These are phyloP conservation scores for Eristalinus aeneus DNA, from an alignment of 2,888 invertebrate species.

Conservation along the genomic window DNA sequence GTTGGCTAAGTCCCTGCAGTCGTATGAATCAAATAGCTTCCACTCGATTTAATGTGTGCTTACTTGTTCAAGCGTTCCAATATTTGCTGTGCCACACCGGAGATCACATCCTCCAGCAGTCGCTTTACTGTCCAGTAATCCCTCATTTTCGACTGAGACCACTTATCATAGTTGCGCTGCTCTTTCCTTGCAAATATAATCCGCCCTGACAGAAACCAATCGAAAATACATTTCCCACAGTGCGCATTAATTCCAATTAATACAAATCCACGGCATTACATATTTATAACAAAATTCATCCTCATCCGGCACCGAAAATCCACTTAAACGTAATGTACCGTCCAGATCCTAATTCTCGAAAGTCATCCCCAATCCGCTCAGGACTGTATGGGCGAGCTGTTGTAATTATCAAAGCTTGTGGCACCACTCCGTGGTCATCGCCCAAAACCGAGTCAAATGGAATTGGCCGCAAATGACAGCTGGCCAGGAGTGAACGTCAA, in stretches of 20 bases:
- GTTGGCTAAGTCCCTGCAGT: too few species aligned
- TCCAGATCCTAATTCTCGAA: not conserved
- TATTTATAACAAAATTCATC: constrained; percentile 33
- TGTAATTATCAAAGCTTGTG: constrained; percentile 31
- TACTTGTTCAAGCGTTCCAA: too few species aligned
- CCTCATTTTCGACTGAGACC: too few species aligned
- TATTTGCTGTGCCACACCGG: too few species aligned
- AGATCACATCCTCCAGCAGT: too few species aligned
- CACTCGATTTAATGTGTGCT: too few species aligned
- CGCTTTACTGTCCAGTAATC: too few species aligned
- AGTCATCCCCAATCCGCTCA: not conserved
- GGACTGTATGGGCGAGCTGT: not conserved
- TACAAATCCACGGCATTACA: constrained; percentile 23
- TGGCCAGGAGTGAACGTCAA: constrained; percentile 42
- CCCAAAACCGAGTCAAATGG: constrained; percentile 22
- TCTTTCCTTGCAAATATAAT: not conserved
- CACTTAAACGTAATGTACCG: not conserved
- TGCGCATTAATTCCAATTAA: constrained; percentile 26
- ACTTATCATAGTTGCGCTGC: too few species aligned
- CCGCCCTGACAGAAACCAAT: not conserved
- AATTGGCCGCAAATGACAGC: constrained; percentile 42
- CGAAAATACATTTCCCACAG: not conserved
- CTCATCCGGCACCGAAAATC: constrained; percentile 13
- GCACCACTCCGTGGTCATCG: not conserved
- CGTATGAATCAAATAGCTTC: too few species aligned